phyloP scores from a whole-genome alignment of 1,140 invertebrate species.

The Rhopalosiphum maidis region DNA sequence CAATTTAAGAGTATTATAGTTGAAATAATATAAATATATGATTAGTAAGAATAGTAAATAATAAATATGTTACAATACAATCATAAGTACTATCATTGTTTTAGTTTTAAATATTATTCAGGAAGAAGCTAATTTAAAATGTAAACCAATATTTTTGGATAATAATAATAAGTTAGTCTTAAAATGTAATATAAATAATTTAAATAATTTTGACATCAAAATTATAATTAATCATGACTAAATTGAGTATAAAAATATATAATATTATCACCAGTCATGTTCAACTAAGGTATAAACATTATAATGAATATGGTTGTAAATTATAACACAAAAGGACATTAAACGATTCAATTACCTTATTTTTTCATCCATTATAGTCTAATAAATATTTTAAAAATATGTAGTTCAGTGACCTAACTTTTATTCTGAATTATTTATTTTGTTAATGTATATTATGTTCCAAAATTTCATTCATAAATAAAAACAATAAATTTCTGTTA shows the following conservation, averaged over 20 bases:
- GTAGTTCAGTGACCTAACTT: background rate
- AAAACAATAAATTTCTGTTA: background rate
- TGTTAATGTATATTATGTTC: background rate
- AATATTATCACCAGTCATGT: background rate
- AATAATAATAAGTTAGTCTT: background rate
- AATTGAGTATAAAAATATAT: constrained; percentile 18
- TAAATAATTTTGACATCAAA: background rate
- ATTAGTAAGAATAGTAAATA: background rate
- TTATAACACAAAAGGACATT: background rate
- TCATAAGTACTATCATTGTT: too few relatives aligned
- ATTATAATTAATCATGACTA: background rate
- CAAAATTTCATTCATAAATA: background rate
- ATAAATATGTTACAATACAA: background rate
- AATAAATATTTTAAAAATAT: constrained; percentile 12
- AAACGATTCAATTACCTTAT: background rate
- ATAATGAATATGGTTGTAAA: background rate
- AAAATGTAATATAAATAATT: background rate
- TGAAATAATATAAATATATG: background rate
- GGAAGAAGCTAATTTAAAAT: background rate
- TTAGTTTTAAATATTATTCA: background rate
- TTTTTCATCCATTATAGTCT: background rate
- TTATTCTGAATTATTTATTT: background rate
- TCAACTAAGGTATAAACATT: background rate
- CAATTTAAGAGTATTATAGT: background rate
- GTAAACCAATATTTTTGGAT: background rate